A percentile compares a stretch with the other conserved stretches of the same genome.
These are phyloP conservation scores for Gallinago nigripennis DNA, from an alignment of 2,797 vertebrate species.

Conservation along the genomic window DNA sequence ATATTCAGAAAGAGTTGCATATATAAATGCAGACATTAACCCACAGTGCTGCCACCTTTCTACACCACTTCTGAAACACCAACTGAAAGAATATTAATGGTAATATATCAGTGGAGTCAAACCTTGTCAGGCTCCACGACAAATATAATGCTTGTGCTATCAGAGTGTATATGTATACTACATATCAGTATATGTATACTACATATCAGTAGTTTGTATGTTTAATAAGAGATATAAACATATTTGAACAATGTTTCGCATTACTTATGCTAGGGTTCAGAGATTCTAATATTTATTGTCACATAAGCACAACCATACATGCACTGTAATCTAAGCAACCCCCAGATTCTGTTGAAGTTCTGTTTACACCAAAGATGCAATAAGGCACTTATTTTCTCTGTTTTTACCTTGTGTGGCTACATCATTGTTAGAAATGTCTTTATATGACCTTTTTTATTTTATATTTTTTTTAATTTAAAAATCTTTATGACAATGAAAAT, in stretches of 20 bases:
- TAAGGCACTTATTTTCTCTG: neutral
- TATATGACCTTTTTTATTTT: neutral
- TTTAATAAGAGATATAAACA: neutral
- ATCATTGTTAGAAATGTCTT: neutral
- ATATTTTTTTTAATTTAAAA: neutral
- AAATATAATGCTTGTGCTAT: neutral
- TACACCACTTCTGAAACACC: neutral
- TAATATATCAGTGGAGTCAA: neutral
- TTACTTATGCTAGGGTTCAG: neutral
- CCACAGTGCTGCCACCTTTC: neutral
- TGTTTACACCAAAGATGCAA: neutral
- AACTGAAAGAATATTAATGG: neutral
- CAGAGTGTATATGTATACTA: neutral
- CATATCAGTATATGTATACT: neutral
- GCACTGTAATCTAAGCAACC: neutral
- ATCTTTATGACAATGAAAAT: neutral
- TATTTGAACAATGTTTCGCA: neutral
- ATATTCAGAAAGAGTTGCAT: neutral
- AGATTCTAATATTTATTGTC: neutral
- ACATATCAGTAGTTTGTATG: accelerated
- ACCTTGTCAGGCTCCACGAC: accelerated
- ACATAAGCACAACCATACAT: neutral
- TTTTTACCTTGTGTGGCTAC: neutral
- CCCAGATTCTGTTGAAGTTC: accelerated
- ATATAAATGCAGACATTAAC: neutral